Percentiles rank a stretch among this genome's conserved stretches.
Evolutionary conservation across 2,113 vertebrate genomes (phyloP).

Genomic region (Mungos mungo): DNA sequence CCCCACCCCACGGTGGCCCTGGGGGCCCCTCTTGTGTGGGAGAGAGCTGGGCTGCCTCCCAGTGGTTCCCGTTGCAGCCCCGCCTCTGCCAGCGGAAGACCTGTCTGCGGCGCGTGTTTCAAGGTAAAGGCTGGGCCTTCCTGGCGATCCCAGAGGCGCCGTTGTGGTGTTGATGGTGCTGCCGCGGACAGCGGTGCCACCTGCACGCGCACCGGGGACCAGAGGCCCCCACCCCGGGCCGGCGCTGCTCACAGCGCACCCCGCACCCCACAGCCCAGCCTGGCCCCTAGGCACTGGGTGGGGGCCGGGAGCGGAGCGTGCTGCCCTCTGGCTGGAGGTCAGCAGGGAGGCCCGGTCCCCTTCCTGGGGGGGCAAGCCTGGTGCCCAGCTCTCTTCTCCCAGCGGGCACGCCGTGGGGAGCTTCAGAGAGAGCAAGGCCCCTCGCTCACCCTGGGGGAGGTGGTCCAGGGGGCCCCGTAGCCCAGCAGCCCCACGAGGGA

Average conservation of each 20-base stretch:
- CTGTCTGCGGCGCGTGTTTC: accelerated
- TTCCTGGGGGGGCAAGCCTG: too few relatives aligned
- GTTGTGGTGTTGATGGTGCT: too few relatives aligned
- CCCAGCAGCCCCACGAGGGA: accelerated
- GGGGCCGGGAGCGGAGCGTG: background rate
- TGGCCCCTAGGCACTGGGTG: accelerated
- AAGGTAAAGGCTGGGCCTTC: background rate
- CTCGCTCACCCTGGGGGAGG: accelerated
- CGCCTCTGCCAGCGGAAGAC: accelerated
- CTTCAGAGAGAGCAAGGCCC: accelerated
- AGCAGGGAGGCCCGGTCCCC: background rate
- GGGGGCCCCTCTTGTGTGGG: background rate
- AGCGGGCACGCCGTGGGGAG: accelerated
- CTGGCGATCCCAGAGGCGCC: too few relatives aligned
- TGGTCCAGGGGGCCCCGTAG: too few relatives aligned
- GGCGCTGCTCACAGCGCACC: background rate
- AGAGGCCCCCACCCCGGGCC: background rate
- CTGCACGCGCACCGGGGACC: background rate
- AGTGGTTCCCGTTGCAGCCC: accelerated
- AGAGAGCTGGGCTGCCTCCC: background rate
- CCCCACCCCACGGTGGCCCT: too few relatives aligned
- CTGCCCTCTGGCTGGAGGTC: background rate
- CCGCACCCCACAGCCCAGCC: accelerated
- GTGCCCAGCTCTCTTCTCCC: background rate
- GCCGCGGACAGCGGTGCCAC: background rate